Percentiles rank a stretch among this genome's conserved stretches.
Conservation (phyloP, 2,113 vertebrate species). For the Macroglossus sobrinus region DNA sequence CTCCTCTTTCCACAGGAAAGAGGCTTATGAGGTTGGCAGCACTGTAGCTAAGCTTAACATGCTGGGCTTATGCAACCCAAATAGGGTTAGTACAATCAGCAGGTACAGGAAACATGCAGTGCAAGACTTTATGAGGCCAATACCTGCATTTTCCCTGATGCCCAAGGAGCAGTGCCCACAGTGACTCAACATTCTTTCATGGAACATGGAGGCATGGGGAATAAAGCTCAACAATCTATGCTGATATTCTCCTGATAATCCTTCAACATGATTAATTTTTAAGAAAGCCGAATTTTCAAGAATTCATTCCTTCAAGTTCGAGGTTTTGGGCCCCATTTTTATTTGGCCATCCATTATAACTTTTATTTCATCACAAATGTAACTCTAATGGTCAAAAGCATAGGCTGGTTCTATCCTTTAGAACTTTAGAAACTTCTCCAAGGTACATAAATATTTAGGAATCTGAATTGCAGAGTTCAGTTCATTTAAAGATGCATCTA, state of each 20-base stretch:
- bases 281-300: not conserved
- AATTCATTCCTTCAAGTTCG: not conserved
- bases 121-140: not conserved
- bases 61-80: not conserved
- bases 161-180: not conserved
- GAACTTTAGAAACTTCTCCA: not conserved
- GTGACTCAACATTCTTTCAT: not conserved
- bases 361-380: not conserved
- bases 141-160: not conserved
- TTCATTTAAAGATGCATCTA: not conserved
- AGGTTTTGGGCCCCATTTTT: not conserved
- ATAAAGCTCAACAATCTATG: not conserved
- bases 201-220: not conserved
- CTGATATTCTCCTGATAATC: not conserved
- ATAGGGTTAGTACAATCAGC: not conserved
- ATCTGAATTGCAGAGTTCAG: not conserved
- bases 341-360: not conserved
- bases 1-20: slow-evolving; percentile 6
- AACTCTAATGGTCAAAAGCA: not conserved
- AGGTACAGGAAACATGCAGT: not conserved
- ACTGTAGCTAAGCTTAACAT: not conserved
- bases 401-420: not conserved
- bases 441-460: not conserved
- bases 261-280: not conserved
- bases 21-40: not conserved